phyloP scores from a whole-genome alignment of 2,113 vertebrate species.

The Pogonocichla stellata region DNA sequence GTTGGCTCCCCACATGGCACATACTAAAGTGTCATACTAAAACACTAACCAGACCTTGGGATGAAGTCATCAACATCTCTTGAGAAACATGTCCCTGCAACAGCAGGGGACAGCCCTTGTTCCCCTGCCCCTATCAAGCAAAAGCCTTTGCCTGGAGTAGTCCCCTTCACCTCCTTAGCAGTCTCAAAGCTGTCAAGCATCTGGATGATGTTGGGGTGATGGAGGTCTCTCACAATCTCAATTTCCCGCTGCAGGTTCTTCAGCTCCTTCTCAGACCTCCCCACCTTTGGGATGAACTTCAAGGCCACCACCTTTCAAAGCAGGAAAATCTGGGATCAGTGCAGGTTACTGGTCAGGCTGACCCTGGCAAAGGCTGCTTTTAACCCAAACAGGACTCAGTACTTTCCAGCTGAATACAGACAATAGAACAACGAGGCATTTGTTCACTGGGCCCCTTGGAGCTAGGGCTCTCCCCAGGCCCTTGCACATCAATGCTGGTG shows the following conservation, averaged over 20 bases:
- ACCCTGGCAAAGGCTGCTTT: background rate
- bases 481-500: background rate
- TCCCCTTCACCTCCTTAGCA: constrained; percentile 81
- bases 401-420: background rate
- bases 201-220: constrained; percentile 92
- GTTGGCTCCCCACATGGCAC: background rate
- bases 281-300: constrained; percentile 94
- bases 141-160: background rate
- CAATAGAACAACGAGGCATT: background rate
- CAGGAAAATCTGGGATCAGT: background rate
- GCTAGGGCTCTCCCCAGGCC: background rate
- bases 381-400: background rate
- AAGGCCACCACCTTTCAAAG: constrained; percentile 88
- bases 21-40: background rate
- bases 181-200: constrained; percentile 96
- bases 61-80: background rate
- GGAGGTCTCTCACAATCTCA: constrained; percentile 90
- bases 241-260: constrained; percentile 88
- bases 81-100: background rate
- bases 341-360: background rate
- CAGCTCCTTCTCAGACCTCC: constrained; percentile 90
- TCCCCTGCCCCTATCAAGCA: background rate
- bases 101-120: background rate
- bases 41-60: background rate
- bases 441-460: background rate